phyloP scores from a whole-genome alignment of 2,888 invertebrate genomes.

The Latrodectus hesperus region DNA sequence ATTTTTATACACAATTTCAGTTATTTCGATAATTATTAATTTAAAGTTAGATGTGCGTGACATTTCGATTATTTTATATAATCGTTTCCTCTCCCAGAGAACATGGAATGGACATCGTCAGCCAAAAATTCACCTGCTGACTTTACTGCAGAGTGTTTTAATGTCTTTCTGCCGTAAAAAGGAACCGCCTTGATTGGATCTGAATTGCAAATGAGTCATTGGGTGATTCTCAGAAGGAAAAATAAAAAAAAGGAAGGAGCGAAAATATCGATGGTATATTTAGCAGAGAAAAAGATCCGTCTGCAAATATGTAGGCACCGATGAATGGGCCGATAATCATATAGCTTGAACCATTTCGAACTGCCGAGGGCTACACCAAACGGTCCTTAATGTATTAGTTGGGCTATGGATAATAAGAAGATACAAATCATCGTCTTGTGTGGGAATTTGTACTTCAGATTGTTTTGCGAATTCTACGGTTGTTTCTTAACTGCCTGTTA shows the following conservation, averaged over 20 bases:
- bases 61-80: too few relatives aligned
- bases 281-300: conserved; percentile 2
- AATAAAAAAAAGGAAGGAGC: not conserved
- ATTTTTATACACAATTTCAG: too few relatives aligned
- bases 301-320: not conserved
- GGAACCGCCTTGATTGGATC: conserved; percentile 22
- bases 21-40: too few relatives aligned
- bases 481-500: too few relatives aligned
- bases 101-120: not conserved
- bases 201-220: conserved; percentile 60
- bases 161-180: conserved; percentile 14
- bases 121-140: not conserved
- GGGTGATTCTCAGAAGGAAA: not conserved
- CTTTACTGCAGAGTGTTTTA: not conserved
- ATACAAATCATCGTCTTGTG: conserved; percentile 44
- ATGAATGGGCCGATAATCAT: not conserved
- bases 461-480: too few relatives aligned
- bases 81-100: too few relatives aligned
- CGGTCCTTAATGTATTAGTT: conserved; percentile 34
- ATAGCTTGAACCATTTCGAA: not conserved
- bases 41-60: too few relatives aligned
- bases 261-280: conserved; percentile 1
- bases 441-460: conserved; percentile 24
- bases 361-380: conserved; percentile 13
- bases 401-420: conserved; percentile 38